Percentiles rank a stretch among this genome's conserved stretches.
Conservation (phyloP, 2,797 vertebrate species). For the Sphenodon punctatus region DNA sequence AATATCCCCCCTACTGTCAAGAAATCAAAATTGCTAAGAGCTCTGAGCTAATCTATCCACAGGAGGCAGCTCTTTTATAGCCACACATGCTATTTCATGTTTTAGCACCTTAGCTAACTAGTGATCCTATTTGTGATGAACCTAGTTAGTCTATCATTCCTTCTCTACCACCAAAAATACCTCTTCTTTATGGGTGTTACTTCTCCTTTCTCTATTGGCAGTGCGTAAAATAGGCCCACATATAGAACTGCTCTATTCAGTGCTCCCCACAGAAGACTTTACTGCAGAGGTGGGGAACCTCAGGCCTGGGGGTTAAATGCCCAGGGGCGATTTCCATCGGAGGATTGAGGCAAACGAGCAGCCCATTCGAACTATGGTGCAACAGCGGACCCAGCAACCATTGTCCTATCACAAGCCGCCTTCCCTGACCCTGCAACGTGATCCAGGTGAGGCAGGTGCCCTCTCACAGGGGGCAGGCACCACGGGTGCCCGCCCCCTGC, state of each 20-base stretch:
- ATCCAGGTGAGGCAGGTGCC: too few relatives aligned
- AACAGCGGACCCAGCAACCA: too few relatives aligned
- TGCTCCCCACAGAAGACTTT: neutral
- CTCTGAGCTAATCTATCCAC: neutral
- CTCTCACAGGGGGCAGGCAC: too few relatives aligned
- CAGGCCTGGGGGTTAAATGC: too few relatives aligned
- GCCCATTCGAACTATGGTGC: too few relatives aligned
- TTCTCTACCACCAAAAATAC: neutral
- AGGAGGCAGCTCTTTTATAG: neutral
- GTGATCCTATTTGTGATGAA: neutral
- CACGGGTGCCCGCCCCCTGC: too few relatives aligned
- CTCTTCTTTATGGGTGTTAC: neutral
- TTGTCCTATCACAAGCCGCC: too few relatives aligned
- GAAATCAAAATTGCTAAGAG: neutral
- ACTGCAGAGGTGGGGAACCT: too few relatives aligned
- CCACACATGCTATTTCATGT: conserved; percentile 4
- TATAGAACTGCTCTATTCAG: neutral
- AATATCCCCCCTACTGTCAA: too few relatives aligned
- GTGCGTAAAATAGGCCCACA: neutral
- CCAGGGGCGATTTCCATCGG: too few relatives aligned
- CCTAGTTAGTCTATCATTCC: neutral
- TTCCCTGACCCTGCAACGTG: too few relatives aligned
- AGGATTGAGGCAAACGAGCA: too few relatives aligned
- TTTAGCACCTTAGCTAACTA: neutral
- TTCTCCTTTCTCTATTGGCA: neutral